Conservation (phyloP, 35 echinoderm and acorn worm genomes). For the Hemicentrotus pulcherrimus region DNA sequence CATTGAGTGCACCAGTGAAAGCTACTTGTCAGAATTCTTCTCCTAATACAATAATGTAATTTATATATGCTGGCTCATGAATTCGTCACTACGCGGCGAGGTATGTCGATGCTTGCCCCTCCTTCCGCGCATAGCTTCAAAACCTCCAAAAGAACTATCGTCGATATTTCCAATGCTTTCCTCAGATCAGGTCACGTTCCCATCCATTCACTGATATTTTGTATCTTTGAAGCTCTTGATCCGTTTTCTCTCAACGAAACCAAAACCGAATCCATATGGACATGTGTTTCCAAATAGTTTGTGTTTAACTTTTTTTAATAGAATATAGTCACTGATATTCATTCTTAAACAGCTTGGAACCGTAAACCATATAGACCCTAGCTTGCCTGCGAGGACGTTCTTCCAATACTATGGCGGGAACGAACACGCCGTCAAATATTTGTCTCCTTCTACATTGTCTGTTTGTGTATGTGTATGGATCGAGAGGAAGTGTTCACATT, state of each 20-base stretch:
- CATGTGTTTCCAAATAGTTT: neutral
- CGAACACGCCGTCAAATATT: neutral
- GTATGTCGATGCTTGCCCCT: neutral
- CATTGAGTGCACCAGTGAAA: neutral
- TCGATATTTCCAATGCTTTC: neutral
- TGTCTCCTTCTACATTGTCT: neutral
- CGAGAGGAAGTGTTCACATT: neutral
- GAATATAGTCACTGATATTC: neutral
- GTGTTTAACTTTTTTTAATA: neutral
- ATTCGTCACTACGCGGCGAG: neutral
- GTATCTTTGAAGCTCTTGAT: neutral
- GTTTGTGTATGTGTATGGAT: neutral
- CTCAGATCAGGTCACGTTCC: neutral
- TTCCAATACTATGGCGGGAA: neutral
- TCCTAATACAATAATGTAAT: neutral
- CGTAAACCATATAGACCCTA: neutral
- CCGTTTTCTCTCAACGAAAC: neutral
- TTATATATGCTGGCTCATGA: neutral
- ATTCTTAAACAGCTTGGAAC: neutral
- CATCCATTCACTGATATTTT: too few species aligned
- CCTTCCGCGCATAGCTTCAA: neutral
- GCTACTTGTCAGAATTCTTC: neutral
- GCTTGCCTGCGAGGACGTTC: neutral
- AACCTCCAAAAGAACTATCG: neutral
- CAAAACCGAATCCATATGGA: neutral